These are phyloP conservation scores for Branchipolynoe longqiensis DNA, from an alignment of 2,888 invertebrate genomes.

Conservation along the genomic window DNA sequence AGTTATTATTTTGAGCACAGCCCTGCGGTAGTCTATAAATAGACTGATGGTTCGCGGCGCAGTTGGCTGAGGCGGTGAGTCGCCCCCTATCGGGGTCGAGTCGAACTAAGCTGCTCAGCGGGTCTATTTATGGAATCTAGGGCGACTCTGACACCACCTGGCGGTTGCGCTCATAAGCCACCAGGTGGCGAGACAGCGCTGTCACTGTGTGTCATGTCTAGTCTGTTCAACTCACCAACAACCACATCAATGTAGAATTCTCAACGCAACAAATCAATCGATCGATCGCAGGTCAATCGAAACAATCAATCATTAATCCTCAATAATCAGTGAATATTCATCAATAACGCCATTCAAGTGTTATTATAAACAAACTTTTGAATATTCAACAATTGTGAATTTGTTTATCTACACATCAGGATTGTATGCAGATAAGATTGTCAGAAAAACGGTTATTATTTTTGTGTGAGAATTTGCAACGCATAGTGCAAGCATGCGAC, in stretches of 20 bases:
- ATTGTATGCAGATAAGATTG: constrained; percentile 42
- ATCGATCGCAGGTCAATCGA: too few relatives aligned
- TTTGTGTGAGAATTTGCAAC: too few relatives aligned
- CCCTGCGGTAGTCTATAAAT: too few relatives aligned
- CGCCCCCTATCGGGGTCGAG: too few relatives aligned
- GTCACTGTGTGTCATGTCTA: constrained; percentile 16
- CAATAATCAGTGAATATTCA: constrained; percentile 1
- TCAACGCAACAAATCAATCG: neutral
- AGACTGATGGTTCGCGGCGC: too few relatives aligned
- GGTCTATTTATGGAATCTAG: too few relatives aligned
- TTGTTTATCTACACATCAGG: constrained; percentile 49
- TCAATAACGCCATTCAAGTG: constrained; percentile 24
- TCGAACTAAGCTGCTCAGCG: too few relatives aligned
- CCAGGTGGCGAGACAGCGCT: constrained; percentile 1
- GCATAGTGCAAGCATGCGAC: constrained; percentile 45
- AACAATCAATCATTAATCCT: too few relatives aligned
- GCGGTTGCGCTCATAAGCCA: neutral
- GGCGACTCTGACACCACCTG: constrained; percentile 10
- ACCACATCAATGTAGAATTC: neutral
- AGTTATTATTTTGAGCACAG: too few relatives aligned
- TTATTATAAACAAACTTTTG: too few relatives aligned
- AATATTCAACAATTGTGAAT: constrained; percentile 31
- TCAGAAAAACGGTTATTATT: constrained; percentile 31
- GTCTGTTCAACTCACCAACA: neutral
- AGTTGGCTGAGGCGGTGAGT: too few relatives aligned